These are phyloP conservation scores for Melinopterus prodromus DNA, from an alignment of 2,888 invertebrate genomes.

Conservation along the genomic window DNA sequence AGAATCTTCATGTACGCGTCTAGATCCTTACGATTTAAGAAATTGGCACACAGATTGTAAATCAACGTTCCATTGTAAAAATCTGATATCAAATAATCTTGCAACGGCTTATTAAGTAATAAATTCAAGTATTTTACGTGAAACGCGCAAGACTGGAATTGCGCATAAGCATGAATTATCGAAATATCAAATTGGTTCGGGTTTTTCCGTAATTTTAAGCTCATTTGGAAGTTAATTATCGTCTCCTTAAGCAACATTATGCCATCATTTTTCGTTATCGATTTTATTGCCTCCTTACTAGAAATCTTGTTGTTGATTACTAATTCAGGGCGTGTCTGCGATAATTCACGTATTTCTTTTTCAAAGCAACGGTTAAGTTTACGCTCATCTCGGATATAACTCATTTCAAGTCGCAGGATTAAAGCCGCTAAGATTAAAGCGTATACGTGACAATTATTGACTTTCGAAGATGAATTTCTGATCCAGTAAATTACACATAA, in stretches of 20 bases:
- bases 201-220: constrained; percentile 63
- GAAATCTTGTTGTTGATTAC: constrained; percentile 48
- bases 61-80: constrained; percentile 79
- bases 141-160: constrained; percentile 71
- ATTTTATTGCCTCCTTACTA: constrained; percentile 61
- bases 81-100: constrained; percentile 66
- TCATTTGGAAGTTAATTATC: constrained; percentile 67
- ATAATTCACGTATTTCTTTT: constrained; percentile 52
- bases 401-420: constrained; percentile 68
- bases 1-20: constrained; percentile 62
- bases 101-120: constrained; percentile 69
- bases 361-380: constrained; percentile 63
- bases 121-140: constrained; percentile 71
- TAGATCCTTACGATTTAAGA: constrained; percentile 67
- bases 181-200: constrained; percentile 66
- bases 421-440: constrained; percentile 68
- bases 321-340: constrained; percentile 42
- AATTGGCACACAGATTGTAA: constrained; percentile 74
- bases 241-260: constrained; percentile 67
- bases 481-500: constrained; percentile 69
- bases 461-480: constrained; percentile 57
- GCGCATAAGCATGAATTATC: constrained; percentile 70
- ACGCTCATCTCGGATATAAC: constrained; percentile 60
- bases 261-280: constrained; percentile 67
- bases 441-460: constrained; percentile 63